These are phyloP conservation scores for Osmoderma eremita DNA, from an alignment of 2,888 invertebrate species.

Conservation along the genomic window DNA sequence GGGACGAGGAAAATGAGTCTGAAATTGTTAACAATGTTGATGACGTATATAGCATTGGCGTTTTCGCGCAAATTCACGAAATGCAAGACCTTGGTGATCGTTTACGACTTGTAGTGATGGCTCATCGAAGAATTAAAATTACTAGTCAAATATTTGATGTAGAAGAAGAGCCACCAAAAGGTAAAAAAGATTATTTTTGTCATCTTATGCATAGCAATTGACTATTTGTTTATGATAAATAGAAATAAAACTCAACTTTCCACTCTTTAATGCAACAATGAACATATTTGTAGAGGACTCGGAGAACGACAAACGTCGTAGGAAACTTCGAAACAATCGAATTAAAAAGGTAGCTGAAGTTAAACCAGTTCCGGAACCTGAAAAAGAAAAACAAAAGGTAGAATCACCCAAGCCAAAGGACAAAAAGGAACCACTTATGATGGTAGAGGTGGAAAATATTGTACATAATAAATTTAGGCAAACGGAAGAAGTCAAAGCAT, in stretches of 20 bases:
- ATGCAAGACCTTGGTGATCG: constrained; percentile 94
- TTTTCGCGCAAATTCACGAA: constrained; percentile 98
- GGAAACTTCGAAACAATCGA: constrained; percentile 63
- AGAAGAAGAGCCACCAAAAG: constrained; percentile 66
- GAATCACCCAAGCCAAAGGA: constrained; percentile 26
- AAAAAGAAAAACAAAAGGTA: constrained; percentile 43
- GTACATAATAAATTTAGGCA: constrained; percentile 87
- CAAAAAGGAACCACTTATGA: constrained; percentile 71
- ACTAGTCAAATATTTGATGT: constrained; percentile 83
- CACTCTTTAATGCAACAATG: constrained; percentile 83
- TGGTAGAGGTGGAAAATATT: constrained; percentile 95
- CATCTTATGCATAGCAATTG: constrained; percentile 12
- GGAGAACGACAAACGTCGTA: constrained; percentile 69
- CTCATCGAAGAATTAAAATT: constrained; percentile 87
- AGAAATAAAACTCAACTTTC: constrained; percentile 85
- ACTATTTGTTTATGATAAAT: constrained; percentile 56
- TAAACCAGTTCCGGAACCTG: constrained; percentile 46
- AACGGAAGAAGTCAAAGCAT: constrained; percentile 95
- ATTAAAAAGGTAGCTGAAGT: constrained; percentile 53
- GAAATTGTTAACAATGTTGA: constrained; percentile 85
- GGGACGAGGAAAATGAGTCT: constrained; percentile 85
- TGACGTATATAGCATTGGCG: constrained; percentile 90
- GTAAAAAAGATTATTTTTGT: constrained; percentile 51
- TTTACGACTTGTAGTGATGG: constrained; percentile 92
- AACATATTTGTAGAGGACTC: constrained; percentile 83